Percentiles rank a stretch among this genome's conserved stretches.
phyloP scores from a whole-genome alignment of 2,113 vertebrate species.

The Cottus gobio region DNA sequence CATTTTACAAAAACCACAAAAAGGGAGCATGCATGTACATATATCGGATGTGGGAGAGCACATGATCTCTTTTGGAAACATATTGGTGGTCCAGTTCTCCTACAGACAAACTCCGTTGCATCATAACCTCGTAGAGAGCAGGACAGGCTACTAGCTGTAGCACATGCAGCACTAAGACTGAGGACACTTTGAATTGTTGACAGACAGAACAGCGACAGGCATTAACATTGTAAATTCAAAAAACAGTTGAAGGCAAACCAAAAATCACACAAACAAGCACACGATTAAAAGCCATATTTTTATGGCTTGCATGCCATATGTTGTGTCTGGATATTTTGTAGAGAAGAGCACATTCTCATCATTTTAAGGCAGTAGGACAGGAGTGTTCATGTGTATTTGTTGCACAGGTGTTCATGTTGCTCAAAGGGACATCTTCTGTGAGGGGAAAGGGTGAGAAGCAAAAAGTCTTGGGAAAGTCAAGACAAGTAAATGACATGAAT shows the following conservation, averaged over 20 bases:
- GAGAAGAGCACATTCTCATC: slow-evolving; percentile 37
- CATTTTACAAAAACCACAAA: slow-evolving; percentile 18
- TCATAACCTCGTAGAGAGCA: slow-evolving; percentile 7
- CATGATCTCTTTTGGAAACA: not conserved
- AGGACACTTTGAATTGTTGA: slow-evolving; percentile 33
- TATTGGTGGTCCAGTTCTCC: slow-evolving; percentile 22
- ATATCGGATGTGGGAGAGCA: slow-evolving; percentile 7
- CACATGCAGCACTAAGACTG: slow-evolving; percentile 60
- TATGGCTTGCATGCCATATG: slow-evolving; percentile 56
- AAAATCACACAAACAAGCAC: slow-evolving; percentile 30
- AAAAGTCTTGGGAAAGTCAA: no score
- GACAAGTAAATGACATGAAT: not conserved
- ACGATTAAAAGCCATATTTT: no score
- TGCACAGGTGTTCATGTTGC: not conserved
- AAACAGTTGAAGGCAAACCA: slow-evolving; percentile 3
- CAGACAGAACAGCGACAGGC: slow-evolving; percentile 14
- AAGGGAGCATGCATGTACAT: slow-evolving; percentile 45
- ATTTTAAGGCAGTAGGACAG: slow-evolving; percentile 62
- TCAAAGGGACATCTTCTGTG: not conserved
- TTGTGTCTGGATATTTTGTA: not conserved
- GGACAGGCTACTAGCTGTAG: slow-evolving; percentile 6
- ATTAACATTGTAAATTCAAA: not conserved
- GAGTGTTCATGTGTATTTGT: slow-evolving; percentile 14
- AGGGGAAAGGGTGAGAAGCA: no score
- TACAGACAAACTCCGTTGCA: no score